These are phyloP conservation scores for Cyclina sinensis DNA, from an alignment of 1,140 invertebrate genomes.

Conservation along the genomic window DNA sequence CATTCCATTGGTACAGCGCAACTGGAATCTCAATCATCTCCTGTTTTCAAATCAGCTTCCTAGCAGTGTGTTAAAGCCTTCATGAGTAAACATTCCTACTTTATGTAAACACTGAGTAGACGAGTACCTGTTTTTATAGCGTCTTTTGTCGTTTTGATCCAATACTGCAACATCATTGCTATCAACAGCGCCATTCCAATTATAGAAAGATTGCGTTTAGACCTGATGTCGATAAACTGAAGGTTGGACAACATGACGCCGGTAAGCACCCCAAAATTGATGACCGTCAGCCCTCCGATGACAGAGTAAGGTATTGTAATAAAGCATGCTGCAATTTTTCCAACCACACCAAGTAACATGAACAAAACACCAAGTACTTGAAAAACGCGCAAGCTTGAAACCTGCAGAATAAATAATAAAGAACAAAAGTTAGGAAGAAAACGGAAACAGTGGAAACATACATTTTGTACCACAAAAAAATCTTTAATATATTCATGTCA, in stretches of 20 bases:
- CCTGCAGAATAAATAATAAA: too few relatives aligned
- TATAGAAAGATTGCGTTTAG: constrained; percentile 83
- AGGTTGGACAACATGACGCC: constrained; percentile 90
- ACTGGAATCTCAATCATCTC: too few relatives aligned
- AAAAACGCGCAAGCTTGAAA: constrained; percentile 94
- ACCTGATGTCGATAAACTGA: constrained; percentile 79
- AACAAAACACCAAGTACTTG: constrained; percentile 93
- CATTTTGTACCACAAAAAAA: too few relatives aligned
- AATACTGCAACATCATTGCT: constrained; percentile 82
- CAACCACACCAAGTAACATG: constrained; percentile 92
- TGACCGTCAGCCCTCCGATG: constrained; percentile 95
- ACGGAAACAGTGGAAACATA: too few relatives aligned
- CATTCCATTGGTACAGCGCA: too few relatives aligned
- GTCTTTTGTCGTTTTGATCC: constrained; percentile 23
- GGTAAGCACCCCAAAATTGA: constrained; percentile 91
- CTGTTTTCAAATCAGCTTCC: too few relatives aligned
- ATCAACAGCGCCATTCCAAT: constrained; percentile 85
- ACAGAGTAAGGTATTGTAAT: constrained; percentile 96
- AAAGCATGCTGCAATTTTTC: constrained; percentile 92
- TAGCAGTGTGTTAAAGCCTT: too few relatives aligned
- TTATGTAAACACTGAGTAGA: too few relatives aligned
- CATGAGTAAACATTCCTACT: too few relatives aligned
- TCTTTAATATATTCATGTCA: too few relatives aligned
- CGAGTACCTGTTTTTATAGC: constrained; percentile 56
- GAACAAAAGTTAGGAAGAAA: too few relatives aligned